These are phyloP conservation scores for Anser cygnoides DNA, from an alignment of 2,113 vertebrate genomes.

Conservation along the genomic window DNA sequence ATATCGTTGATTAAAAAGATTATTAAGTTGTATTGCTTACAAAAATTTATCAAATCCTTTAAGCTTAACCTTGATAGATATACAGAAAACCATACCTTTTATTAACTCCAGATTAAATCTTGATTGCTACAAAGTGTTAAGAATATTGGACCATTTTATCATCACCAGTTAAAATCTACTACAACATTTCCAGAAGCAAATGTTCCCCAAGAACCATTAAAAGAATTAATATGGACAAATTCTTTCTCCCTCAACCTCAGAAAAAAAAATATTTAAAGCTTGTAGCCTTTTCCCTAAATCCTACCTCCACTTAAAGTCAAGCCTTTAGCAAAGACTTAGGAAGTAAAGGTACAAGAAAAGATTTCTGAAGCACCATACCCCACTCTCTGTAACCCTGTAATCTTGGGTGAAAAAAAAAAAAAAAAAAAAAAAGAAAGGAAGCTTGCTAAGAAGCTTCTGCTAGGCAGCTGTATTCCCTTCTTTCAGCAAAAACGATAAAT, in stretches of 20 bases:
- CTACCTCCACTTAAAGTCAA: background rate
- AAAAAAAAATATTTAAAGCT: background rate
- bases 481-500: background rate
- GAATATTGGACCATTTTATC: background rate
- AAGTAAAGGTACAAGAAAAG: background rate
- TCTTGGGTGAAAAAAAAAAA: background rate
- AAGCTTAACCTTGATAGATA: background rate
- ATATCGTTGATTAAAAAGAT: background rate
- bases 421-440: background rate
- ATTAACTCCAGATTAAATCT: background rate
- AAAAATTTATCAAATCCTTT: background rate
- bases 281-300: background rate
- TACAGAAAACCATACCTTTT: background rate
- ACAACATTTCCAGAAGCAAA: background rate
- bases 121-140: background rate
- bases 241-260: background rate
- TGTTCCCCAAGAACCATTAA: background rate
- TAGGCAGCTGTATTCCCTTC: background rate
- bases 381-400: background rate
- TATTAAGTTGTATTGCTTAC: background rate
- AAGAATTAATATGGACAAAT: background rate
- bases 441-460: background rate
- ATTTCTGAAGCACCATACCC: background rate
- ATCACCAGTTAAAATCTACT: background rate
- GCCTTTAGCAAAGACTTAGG: background rate